phyloP scores from a whole-genome alignment of 2,113 vertebrate genomes.

The Seriola aureovittata region DNA sequence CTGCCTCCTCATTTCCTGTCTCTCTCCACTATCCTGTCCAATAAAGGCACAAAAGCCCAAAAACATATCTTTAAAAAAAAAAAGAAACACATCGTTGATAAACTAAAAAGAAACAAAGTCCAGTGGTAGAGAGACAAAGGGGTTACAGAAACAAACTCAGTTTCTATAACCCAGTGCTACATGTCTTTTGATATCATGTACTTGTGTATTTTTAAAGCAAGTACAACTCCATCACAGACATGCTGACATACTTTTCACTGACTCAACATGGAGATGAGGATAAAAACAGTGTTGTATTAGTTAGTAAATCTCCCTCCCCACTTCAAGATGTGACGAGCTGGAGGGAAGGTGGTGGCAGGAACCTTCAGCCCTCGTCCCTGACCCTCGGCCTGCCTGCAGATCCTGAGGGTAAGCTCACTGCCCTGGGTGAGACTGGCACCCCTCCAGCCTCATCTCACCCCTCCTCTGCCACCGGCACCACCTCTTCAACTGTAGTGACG shows the following conservation, averaged over 20 bases:
- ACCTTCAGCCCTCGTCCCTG: constrained; percentile 91
- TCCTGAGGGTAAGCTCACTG: constrained; percentile 89
- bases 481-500: constrained; percentile 49
- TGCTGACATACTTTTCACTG: neutral
- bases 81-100: neutral
- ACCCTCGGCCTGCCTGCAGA: constrained; percentile 91
- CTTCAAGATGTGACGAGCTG: constrained; percentile 97
- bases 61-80: too few relatives aligned
- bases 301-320: neutral
- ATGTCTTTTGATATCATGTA: neutral
- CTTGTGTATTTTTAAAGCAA: neutral
- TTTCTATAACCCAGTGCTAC: neutral
- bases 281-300: neutral
- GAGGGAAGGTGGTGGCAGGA: constrained; percentile 99
- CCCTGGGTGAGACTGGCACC: constrained; percentile 87
- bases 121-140: neutral
- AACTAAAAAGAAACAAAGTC: neutral
- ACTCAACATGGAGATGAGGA: neutral
- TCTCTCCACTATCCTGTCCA: too few relatives aligned
- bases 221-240: neutral
- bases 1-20: too few relatives aligned
- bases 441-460: constrained; percentile 82
- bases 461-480: constrained; percentile 65
- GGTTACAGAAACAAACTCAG: too few relatives aligned
- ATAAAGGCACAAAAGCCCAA: too few relatives aligned